Conservation (phyloP, 30 jellyfish, hydroid and myxozoan species). For the Chironex yamaguchii region DNA sequence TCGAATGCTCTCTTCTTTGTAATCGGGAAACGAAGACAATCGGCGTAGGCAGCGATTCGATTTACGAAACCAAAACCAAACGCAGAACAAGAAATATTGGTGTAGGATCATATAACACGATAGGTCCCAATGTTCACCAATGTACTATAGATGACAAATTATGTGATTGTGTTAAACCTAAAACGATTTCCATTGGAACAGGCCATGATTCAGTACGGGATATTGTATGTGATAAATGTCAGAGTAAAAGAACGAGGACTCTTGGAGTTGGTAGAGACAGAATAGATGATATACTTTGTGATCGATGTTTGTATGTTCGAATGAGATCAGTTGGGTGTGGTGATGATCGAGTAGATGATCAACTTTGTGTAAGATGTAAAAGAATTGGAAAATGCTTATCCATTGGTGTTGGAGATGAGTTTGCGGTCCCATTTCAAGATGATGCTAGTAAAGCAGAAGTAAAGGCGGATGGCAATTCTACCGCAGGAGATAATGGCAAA, state of each 20-base stretch:
- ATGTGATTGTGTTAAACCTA: constrained; percentile 78
- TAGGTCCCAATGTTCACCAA: background rate
- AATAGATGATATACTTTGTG: constrained; percentile 34
- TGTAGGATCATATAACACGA: constrained; percentile 70
- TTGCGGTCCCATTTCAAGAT: background rate
- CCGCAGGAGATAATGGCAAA: background rate
- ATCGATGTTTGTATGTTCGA: constrained; percentile 14
- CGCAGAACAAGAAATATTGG: constrained; percentile 7
- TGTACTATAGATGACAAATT: constrained; percentile 83
- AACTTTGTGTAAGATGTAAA: constrained; percentile 69
- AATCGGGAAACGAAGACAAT: constrained; percentile 43
- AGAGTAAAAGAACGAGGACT: constrained; percentile 18
- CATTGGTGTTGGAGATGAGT: constrained; percentile 76
- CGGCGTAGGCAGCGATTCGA: constrained; percentile 79
- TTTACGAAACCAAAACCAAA: constrained; percentile 29
- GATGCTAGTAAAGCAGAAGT: background rate
- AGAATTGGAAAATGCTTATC: constrained; percentile 9
- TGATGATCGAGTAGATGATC: constrained; percentile 71
- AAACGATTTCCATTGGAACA: constrained; percentile 32
- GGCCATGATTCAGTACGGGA: constrained; percentile 63
- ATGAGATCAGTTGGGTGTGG: constrained; percentile 78
- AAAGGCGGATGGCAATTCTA: background rate
- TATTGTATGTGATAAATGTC: constrained; percentile 81
- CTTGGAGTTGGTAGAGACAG: constrained; percentile 71
- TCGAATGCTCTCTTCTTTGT: constrained; percentile 3